Conservation (phyloP, 2,797 vertebrate species). For the Setipinna tenuifilis region DNA sequence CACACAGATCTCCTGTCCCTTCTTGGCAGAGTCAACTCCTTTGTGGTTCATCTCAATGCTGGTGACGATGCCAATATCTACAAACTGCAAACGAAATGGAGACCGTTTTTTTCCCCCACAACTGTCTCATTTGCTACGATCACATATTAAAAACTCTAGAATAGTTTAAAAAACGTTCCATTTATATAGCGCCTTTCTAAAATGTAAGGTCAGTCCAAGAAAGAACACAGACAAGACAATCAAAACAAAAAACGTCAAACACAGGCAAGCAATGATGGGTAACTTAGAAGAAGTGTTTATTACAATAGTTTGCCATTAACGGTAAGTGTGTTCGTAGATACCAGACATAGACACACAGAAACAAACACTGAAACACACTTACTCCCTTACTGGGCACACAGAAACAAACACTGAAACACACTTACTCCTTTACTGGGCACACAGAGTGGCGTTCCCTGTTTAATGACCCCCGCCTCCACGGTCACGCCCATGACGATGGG, state of each 20-base stretch:
- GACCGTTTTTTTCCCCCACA: background rate
- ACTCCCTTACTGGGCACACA: constrained; percentile 87
- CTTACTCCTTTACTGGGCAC: constrained; percentile 96
- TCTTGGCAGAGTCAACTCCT: constrained; percentile 89
- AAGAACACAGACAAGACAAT: too few species aligned
- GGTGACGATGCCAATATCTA: constrained; percentile 95
- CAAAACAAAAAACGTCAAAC: too few species aligned
- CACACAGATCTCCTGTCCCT: constrained; percentile 95
- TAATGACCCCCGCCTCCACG: constrained; percentile 89
- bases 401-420: background rate
- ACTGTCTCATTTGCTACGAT: too few species aligned
- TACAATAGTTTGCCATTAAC: too few species aligned
- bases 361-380: constrained; percentile 58
- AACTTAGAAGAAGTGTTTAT: too few species aligned
- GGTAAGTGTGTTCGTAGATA: too few species aligned
- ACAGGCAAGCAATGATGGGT: too few species aligned
- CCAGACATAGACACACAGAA: background rate
- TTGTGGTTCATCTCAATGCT: constrained; percentile 98
- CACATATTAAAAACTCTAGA: too few species aligned
- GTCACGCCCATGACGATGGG: constrained; percentile 94
- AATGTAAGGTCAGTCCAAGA: too few species aligned
- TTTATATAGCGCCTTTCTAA: too few species aligned
- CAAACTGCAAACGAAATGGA: constrained; percentile 79
- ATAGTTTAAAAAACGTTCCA: too few species aligned
- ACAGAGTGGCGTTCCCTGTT: constrained; percentile 91